Percentiles rank a stretch among this genome's conserved stretches.
These are phyloP conservation scores for Agrochola lychnidis DNA, from an alignment of 2,888 invertebrate genomes.

Conservation along the genomic window DNA sequence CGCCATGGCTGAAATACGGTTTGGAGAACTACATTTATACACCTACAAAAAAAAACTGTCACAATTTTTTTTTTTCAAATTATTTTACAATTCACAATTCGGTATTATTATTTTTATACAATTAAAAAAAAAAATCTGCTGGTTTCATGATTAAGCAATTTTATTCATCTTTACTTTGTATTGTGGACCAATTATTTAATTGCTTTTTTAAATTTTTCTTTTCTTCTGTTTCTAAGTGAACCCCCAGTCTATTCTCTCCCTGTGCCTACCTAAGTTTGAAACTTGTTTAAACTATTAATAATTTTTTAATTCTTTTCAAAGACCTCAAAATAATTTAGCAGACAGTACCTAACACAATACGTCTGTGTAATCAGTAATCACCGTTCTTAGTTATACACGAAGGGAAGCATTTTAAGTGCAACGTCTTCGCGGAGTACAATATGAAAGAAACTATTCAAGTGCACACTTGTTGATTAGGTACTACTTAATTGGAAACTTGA, in stretches of 20 bases:
- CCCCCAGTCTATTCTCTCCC: background rate
- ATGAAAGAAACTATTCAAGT: conserved; percentile 46
- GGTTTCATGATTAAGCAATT: background rate
- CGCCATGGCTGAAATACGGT: no score
- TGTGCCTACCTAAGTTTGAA: background rate
- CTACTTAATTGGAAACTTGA: conserved; percentile 28
- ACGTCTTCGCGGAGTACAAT: conserved; percentile 22
- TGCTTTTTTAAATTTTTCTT: background rate
- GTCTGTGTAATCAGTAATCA: conserved; percentile 22
- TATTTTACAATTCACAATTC: no score
- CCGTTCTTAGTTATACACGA: background rate
- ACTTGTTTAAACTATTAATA: background rate
- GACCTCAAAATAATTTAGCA: background rate
- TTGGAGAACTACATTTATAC: no score
- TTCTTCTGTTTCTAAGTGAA: background rate
- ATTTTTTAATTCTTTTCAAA: background rate
- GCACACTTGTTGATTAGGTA: conserved; percentile 14
- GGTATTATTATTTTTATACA: no score
- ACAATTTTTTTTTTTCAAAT: no score
- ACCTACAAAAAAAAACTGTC: no score
- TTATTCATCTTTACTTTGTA: background rate
- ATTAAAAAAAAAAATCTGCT: no score
- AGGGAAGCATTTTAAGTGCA: conserved; percentile 55
- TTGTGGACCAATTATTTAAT: no score
- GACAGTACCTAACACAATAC: conserved; percentile 22